Evolutionary conservation across 2,888 invertebrate genomes (phyloP).

Genomic region (Alcis repandata): DNA sequence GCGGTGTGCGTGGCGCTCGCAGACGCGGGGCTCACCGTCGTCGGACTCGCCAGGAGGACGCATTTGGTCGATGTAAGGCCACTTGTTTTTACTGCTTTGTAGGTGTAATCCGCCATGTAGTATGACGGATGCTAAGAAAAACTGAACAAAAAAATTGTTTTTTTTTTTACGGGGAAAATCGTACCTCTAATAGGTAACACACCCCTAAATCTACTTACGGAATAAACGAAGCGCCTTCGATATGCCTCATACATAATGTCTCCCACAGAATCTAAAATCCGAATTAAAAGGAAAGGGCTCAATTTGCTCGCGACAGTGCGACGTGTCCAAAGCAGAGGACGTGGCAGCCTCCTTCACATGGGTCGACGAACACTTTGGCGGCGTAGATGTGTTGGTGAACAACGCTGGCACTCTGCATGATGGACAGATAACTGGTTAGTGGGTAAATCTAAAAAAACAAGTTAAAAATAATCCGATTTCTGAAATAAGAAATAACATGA

Average conservation of each 20-base stretch:
- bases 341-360: slow-evolving; percentile 58
- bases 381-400: slow-evolving; percentile 65
- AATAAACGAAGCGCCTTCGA: too few species aligned
- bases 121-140: too few species aligned
- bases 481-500: too few species aligned
- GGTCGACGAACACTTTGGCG: slow-evolving; percentile 58
- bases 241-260: not conserved
- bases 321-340: slow-evolving; percentile 59
- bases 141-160: too few species aligned
- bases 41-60: slow-evolving; percentile 61
- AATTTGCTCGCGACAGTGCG: slow-evolving; percentile 58
- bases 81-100: too few species aligned
- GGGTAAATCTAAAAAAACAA: not conserved
- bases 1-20: slow-evolving; percentile 66
- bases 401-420: slow-evolving; percentile 62
- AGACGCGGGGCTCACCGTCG: slow-evolving; percentile 63
- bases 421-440: slow-evolving; percentile 54
- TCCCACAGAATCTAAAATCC: not conserved
- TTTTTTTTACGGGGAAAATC: too few species aligned
- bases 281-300: slow-evolving; percentile 49
- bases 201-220: slow-evolving; percentile 30
- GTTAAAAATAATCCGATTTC: too few species aligned
- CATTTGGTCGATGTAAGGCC: slow-evolving; percentile 56
- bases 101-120: too few species aligned
- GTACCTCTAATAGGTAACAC: too few species aligned